A percentile compares a stretch with the other conserved stretches of the same genome.
phyloP scores from a whole-genome alignment of 2,797 vertebrate genomes.

The Bovichtus variegatus region DNA sequence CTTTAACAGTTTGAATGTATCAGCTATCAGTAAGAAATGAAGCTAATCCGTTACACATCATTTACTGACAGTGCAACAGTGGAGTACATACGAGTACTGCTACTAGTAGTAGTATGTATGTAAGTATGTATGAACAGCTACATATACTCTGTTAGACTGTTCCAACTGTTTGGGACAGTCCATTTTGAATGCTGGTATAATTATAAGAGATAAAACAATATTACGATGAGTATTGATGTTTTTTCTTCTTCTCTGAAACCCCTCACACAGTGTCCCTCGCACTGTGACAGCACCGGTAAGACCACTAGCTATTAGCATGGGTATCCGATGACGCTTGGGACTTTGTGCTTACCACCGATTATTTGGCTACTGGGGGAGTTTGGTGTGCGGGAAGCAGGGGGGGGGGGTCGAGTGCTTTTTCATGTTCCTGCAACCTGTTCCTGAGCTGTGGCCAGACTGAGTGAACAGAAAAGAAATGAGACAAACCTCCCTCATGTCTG shows the following conservation, averaged over 20 bases:
- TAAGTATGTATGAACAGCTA: neutral
- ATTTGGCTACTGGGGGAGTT: constrained; percentile 65
- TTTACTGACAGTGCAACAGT: neutral
- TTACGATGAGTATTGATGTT: constrained; percentile 9
- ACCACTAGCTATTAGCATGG: constrained; percentile 81
- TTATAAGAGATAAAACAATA: neutral
- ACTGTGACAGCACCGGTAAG: constrained; percentile 55
- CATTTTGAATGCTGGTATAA: constrained; percentile 1
- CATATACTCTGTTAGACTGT: neutral
- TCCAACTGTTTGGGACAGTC: neutral
- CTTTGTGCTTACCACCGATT: constrained; percentile 70
- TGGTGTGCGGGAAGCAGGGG: constrained; percentile 28
- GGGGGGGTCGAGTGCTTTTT: constrained; percentile 82
- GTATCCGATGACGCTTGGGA: constrained; percentile 79
- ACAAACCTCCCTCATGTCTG: constrained; percentile 54
- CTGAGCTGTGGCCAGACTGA: constrained; percentile 50
- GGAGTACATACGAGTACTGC: neutral
- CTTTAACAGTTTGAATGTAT: neutral
- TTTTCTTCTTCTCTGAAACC: constrained; percentile 40
- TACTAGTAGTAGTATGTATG: no score
- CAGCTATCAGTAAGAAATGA: no score
- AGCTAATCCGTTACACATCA: no score
- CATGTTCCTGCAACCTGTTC: constrained; percentile 78
- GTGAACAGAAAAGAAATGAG: constrained; percentile 58
- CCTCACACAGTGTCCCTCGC: constrained; percentile 49